Base-by-base conservation (phyloP, 1,140 invertebrate species). In the Penaeus chinensis region DNA sequence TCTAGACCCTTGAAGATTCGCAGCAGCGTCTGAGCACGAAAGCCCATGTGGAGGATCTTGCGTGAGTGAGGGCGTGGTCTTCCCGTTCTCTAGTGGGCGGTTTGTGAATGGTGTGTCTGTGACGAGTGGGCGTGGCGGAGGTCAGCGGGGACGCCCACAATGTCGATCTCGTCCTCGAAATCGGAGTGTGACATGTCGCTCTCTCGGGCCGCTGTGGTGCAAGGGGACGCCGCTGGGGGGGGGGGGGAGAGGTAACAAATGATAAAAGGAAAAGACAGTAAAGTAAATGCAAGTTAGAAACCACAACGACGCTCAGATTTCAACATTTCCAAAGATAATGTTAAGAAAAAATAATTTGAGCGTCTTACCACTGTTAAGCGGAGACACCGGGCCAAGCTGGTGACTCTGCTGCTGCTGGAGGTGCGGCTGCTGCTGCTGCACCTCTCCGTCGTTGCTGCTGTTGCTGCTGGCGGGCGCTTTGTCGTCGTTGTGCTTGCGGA, bases 401-500 rank as follows among this genome's bases (percentile, higher is more conserved):
- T 76, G 83, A 32, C 20, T 13, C 19, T 82, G 83, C 24, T 69
- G 80, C 20, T 82, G 86, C 60, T 88, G 80, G n/a, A 27, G 60
- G 5, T 82, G 81, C 32, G 61, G 16, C 62, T 32, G 71, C 71
- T 74, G 42, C 10, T 54, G 24, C 27, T 85, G 74, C n/a, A 19
- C 20, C 11, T 82, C 63, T 11, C 63, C 65, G 18, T 82, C 81
- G 24, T 16, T 69, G n/a, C 32, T 47, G 62, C 61, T 65, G 71
- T 37, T 77, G 47, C 74, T 84, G 81, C 83, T 82, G 61, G 22
- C 74, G 24, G 83, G 63, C 13, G 84, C 60, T 47, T 89, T 85
- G 54, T 93, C 93, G n/a, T 94, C 95, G 66, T 93, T 93, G 32
- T 94, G 90, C 91, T 96, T 96, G 84, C 97, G 93, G 91, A 98